Evolutionary conservation across 2,888 invertebrate species (phyloP), one percentile per base, ranked within the genome.

Genomic region (Epinotia ramella): DNA sequence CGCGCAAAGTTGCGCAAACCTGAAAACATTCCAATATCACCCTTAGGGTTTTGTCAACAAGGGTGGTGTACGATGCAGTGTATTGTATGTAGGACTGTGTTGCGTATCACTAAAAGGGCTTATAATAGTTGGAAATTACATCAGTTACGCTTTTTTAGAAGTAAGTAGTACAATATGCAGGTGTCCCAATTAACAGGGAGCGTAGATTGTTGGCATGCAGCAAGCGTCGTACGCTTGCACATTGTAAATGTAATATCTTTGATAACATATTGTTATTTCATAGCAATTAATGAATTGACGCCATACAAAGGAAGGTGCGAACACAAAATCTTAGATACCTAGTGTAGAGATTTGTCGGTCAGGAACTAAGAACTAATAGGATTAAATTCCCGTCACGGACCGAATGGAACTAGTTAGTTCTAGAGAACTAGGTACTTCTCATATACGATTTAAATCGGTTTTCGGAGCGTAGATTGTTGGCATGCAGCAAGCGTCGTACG

Each of bases 111-210:
- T 11, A 33, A 66, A 53, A 66, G 28, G n/a, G 9, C 3, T n/a
- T 66, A 66, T 53, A 20, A 53, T 53, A 24, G 2, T 18, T 24
- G 24, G 18, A 11, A 18, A 6, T 53, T 16, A 18, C n/a, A 9
- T 18, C 12, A 33, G 28, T 28, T 66, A 53, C 5, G 11, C 13
- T 18, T 11, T 12, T 66, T 53, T 53, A 53, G 12, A 66, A 33
- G 13, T 66, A 33, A 53, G 6, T 4, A 7, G 9, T 4, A 2
- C 53, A 33, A 53, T 63, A 66, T 66, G 53, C 66, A 66, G 66
- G 66, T 66, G 66, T 66, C 53, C 66, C 66, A 66, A 66, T 66
- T 66, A 66, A 33, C 33, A 33, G 16, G 0, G 16, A 65, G 66
- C n/a, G 53, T 49, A 18, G 66, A 53, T 66, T 33, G 53, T 53